phyloP scores from a whole-genome alignment of 2,888 invertebrate species.

The Heliconius aoede region DNA sequence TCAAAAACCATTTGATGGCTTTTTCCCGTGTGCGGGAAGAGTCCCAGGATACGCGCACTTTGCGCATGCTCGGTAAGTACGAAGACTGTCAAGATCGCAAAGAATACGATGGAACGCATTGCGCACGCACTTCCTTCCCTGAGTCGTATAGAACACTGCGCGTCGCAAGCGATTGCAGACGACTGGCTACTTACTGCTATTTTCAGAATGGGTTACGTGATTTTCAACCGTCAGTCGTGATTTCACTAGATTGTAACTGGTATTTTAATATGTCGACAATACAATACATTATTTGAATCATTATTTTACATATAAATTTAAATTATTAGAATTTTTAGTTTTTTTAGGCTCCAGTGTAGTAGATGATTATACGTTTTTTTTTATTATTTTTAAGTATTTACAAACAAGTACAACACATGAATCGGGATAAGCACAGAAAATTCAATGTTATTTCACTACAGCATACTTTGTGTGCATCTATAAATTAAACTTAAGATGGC shows the following conservation, averaged over 20 bases:
- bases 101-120: constrained; percentile 60
- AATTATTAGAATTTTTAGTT: neutral
- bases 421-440: neutral
- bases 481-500: neutral
- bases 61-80: constrained; percentile 57
- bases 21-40: constrained; percentile 84
- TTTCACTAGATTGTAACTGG: neutral
- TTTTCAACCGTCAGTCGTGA: constrained; percentile 39
- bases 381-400: neutral
- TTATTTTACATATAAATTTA: neutral
- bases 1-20: constrained; percentile 86
- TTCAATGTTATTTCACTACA: neutral
- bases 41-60: constrained; percentile 58
- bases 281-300: neutral
- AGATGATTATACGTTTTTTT: neutral
- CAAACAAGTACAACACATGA: too few relatives aligned
- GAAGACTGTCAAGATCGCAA: constrained; percentile 50
- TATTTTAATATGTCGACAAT: neutral
- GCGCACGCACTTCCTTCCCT: constrained; percentile 51
- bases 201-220: constrained; percentile 53
- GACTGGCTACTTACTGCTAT: constrained; percentile 46
- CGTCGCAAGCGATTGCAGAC: constrained; percentile 36
- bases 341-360: too few relatives aligned
- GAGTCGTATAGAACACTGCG: constrained; percentile 50
- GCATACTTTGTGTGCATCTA: too few relatives aligned